Evolutionary conservation across 2,113 vertebrate species (phyloP).

Genomic region (Emydura subglobosa): DNA sequence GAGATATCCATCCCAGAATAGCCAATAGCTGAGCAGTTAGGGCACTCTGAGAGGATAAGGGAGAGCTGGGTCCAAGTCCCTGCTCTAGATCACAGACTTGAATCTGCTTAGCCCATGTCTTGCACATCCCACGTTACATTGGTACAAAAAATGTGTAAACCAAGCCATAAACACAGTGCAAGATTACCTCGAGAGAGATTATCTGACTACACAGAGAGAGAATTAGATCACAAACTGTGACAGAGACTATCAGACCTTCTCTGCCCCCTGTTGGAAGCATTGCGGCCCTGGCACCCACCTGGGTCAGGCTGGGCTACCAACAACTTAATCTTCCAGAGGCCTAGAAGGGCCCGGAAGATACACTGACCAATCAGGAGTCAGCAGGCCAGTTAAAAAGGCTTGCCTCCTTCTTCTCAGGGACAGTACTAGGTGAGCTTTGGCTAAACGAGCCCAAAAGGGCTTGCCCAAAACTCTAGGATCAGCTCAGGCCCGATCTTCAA

Average conservation of each 20-base stretch:
- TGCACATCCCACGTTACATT: background rate
- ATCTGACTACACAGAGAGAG: background rate
- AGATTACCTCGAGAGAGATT: background rate
- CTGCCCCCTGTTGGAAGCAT: background rate
- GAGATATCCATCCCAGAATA: background rate
- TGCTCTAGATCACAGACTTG: background rate
- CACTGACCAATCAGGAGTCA: background rate
- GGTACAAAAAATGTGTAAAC: background rate
- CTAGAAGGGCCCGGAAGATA: background rate
- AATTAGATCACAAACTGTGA: background rate
- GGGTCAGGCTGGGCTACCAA: background rate
- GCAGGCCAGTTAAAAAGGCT: background rate
- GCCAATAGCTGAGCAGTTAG: background rate
- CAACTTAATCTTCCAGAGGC: background rate
- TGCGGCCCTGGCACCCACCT: background rate
- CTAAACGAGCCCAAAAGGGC: background rate
- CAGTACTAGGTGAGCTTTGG: background rate
- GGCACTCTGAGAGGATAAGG: background rate
- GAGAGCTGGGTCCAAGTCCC: background rate
- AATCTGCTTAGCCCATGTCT: background rate
- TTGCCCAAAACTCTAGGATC: background rate
- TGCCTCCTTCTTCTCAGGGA: background rate
- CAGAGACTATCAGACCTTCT: background rate
- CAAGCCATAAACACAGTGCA: background rate
- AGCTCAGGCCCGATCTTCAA: background rate